Evolutionary conservation across 2,888 invertebrate genomes (phyloP).

Genomic region (Cordilura impudica): DNA sequence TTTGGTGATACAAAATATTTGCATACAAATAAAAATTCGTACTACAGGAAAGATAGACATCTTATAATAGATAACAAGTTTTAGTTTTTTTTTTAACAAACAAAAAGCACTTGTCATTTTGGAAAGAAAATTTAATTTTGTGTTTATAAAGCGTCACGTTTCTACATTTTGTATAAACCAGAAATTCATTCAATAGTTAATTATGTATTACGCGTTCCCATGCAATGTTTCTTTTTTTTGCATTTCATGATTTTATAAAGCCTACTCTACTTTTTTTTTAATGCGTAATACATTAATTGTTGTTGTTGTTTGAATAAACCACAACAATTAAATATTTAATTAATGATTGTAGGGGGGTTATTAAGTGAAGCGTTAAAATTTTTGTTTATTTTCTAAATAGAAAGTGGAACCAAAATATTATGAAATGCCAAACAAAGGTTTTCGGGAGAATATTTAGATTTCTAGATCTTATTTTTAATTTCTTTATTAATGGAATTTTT

Average conservation of each 20-base stretch:
- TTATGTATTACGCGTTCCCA: constrained; percentile 34
- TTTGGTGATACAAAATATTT: constrained; percentile 19
- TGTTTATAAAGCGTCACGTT: constrained; percentile 50
- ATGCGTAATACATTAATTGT: constrained; percentile 43
- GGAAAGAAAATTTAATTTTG: not conserved
- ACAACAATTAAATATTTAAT: constrained; percentile 39
- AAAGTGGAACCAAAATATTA: constrained; percentile 18
- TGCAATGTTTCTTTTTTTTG: not conserved
- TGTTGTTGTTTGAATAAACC: constrained; percentile 17
- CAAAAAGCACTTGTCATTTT: not conserved
- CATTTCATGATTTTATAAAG: constrained; percentile 34
- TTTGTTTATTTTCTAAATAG: not conserved
- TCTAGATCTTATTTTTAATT: too few species aligned
- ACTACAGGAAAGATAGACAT: not conserved
- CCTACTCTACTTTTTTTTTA: constrained; percentile 23
- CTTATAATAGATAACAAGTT: too few species aligned
- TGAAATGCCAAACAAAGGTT: too few species aligned
- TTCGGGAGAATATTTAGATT: too few species aligned
- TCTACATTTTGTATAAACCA: constrained; percentile 28
- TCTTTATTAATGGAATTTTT: too few species aligned
- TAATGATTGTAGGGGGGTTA: not conserved
- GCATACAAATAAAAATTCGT: constrained; percentile 4
- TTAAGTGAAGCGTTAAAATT: constrained; percentile 44
- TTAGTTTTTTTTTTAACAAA: too few species aligned
- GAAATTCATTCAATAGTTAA: constrained; percentile 38